These are phyloP conservation scores for Haliaeetus leucogaster DNA, from an alignment of 2,113 vertebrate genomes.

Conservation along the genomic window DNA sequence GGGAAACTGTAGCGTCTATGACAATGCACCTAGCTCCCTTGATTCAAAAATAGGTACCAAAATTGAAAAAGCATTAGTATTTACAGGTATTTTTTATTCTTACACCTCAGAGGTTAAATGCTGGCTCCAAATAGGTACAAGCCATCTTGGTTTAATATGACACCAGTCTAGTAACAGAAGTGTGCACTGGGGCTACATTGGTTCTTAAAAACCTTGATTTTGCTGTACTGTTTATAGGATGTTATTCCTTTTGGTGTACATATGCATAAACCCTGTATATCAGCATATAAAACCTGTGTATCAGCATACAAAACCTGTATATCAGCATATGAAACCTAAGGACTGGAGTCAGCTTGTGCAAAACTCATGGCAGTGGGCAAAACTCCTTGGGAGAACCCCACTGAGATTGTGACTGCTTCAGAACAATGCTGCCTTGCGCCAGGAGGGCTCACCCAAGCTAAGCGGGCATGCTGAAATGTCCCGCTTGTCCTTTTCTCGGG, in stretches of 20 bases:
- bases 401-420: accelerated
- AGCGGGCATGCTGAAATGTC: background rate
- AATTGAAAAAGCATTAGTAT: background rate
- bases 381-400: background rate
- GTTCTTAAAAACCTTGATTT: background rate
- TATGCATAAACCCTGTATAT: background rate
- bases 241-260: background rate
- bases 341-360: background rate
- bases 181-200: accelerated
- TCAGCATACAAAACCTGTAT: background rate
- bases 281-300: background rate
- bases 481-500: background rate
- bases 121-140: background rate
- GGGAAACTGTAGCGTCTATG: background rate
- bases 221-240: background rate
- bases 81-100: background rate
- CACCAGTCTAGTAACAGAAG: background rate
- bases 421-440: background rate
- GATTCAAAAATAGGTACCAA: background rate
- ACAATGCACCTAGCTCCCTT: background rate
- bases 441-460: background rate
- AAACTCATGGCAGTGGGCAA: background rate
- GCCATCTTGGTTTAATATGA: background rate
- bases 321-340: background rate
- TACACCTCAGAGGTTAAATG: background rate